Base-by-base conservation (phyloP, 2,888 invertebrate genomes). In the Nebria salina region DNA sequence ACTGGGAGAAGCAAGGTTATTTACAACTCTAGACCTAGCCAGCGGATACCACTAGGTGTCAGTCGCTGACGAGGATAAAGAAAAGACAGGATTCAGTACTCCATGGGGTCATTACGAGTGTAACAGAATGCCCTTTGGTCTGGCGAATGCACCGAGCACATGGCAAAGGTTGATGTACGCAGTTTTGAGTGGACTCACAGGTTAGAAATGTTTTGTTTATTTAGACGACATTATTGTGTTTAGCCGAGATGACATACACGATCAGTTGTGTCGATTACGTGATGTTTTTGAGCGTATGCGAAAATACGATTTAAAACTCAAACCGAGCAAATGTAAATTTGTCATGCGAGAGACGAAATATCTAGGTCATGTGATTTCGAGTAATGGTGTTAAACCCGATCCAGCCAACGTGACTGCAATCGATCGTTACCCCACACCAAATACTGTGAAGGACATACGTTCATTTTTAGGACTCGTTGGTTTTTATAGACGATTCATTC, bases 151-250 rank as follows among this genome's bases (percentile, higher is more conserved):
- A 1, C 86, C 86, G 0, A 84, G 85, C 0, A 86, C 85, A 0
- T 87, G 86, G 73, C 85, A 85, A 72, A 68, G 86, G 1, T 41
- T 85, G 2, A 87, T 87, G 85, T 84, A 87, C 72, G 75, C 78
- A 8, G 84, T 84, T 0, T 77, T 87, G n/a, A 77, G 82, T 0
- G 86, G 84, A 0, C 66, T 86, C 34, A 81, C 83, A 54, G 84
- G 84, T 73, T 70, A 82, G 68, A 81, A 64, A 54, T 43, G 68
- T 7, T 82, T 78, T 25, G 76, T 83, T 8, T 84, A 83, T 70
- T 20, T 83, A 2, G 83, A 84, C 54, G 84, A 84, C 70, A 72
- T 84, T 3, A 82, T 85, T 8, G 66, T 84, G 6, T 83, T 42
- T 34, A 73, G 77, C 4, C 26, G 76, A 11, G 43, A 72, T 2